Evolutionary conservation across 2,888 invertebrate genomes (phyloP), one percentile per base, ranked within the genome.

Genomic region (Sphaeridia pumilis): DNA sequence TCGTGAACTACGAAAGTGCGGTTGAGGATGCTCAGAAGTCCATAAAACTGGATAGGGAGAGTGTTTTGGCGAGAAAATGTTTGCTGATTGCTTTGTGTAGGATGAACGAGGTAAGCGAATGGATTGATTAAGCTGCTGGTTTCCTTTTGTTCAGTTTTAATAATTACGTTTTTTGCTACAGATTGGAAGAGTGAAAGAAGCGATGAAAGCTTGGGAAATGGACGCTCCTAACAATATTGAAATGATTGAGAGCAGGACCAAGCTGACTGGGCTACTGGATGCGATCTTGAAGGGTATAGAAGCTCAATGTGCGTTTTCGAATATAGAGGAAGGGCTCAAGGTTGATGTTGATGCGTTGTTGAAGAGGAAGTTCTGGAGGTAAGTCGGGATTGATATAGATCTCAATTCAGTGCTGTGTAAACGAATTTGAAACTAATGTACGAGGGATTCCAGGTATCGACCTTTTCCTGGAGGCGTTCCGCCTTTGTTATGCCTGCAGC

Each of bases 231-330:
- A 57, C 4, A 58, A 58, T 46, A 35, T 63, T 28, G 59, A 63
- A 7, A 65, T 65, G 64, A 54, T 65, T 51, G 58, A 60, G 31
- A 55, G 59, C 51, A 42, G 64, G 26, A 65, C 63, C 2, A 61
- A 63, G 44, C 38, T 65, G 14, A 54, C 57, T 42, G 58, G 52
- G 14, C 55, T 65, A 14, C 57, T 63, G 51, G 52, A 57, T 17
- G 63, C 63, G 26, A 58, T 63, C 1, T 52, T 56, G 43, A 58
- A 56, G 34, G 64, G 64, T 7, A 63, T 64, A 35, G 63, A 64
- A 17, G 47, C 60, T 20, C 45, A 53, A 12, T 56, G 54, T 47
- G 64, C 64, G 1, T 65, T 65, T 54, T 61, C 61, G 17, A 57
- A 60, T 47, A 43, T 65, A 2, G 64, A 65, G 46, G 63, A 65